phyloP scores from a whole-genome alignment of 2,888 invertebrate genomes.

The Cataglyphis cursor region DNA sequence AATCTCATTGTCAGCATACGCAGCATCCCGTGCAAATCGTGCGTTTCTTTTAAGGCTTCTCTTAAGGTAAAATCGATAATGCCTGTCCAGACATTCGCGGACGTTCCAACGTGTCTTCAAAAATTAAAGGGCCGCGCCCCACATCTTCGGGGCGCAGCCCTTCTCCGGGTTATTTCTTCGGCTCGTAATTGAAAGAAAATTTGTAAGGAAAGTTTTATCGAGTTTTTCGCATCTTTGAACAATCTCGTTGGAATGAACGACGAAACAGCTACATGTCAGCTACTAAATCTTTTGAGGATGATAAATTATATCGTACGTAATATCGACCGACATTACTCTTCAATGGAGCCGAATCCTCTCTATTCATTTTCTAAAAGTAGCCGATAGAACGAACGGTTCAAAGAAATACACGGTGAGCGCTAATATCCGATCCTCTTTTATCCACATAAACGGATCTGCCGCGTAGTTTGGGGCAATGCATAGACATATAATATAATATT shows the following conservation, averaged over 20 bases:
- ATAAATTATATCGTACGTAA: slow-evolving; percentile 39
- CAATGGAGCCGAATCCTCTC: neutral
- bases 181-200: neutral
- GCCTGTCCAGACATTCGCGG: slow-evolving; percentile 65
- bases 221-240: neutral
- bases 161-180: neutral
- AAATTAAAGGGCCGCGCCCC: slow-evolving; percentile 59
- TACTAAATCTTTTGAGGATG: slow-evolving; percentile 24
- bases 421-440: slow-evolving; percentile 9
- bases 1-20: neutral
- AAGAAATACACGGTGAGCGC: slow-evolving; percentile 16
- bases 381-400: slow-evolving; percentile 4
- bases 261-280: neutral
- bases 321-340: slow-evolving; percentile 14
- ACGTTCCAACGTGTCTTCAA: slow-evolving; percentile 59
- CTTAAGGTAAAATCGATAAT: slow-evolving; percentile 71
- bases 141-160: slow-evolving; percentile 4
- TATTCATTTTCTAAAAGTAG: neutral
- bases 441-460: neutral
- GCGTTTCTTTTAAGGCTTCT: slow-evolving; percentile 40
- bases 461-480: neutral
- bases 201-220: neutral
- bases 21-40: slow-evolving; percentile 4
- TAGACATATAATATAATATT: no score
- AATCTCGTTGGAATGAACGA: neutral